A percentile compares a stretch with the other conserved stretches of the same genome.
These are phyloP conservation scores for Lynx canadensis DNA, from an alignment of 2,113 vertebrate genomes.

Conservation along the genomic window DNA sequence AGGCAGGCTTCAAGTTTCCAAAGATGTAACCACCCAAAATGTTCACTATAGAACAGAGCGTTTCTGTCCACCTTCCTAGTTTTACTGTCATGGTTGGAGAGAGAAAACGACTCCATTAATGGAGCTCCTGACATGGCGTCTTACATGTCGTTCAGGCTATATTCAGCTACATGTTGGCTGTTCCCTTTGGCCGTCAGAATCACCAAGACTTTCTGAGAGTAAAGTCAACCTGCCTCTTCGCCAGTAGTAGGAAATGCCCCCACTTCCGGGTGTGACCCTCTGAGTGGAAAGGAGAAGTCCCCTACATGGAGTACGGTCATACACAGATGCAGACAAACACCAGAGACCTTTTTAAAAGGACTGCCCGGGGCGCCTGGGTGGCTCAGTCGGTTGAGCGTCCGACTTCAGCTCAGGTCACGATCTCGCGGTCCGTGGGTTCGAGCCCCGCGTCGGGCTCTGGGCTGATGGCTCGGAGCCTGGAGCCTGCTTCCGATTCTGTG, in stretches of 20 bases:
- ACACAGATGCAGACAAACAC: neutral
- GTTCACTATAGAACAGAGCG: neutral
- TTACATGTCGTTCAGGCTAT: neutral
- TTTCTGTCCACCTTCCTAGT: neutral
- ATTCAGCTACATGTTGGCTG: too few species aligned
- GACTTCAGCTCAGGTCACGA: too few species aligned
- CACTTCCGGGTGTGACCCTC: neutral
- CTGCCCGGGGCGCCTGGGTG: neutral
- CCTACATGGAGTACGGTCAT: neutral
- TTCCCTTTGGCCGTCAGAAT: neutral
- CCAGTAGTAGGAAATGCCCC: neutral
- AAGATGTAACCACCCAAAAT: neutral
- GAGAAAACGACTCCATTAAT: neutral
- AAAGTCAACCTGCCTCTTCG: neutral
- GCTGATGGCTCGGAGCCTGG: too few species aligned
- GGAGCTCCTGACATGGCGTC: neutral
- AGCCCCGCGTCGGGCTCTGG: too few species aligned
- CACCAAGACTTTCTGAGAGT: neutral
- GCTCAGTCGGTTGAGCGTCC: too few species aligned
- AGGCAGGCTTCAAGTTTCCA: neutral
- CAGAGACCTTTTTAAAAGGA: neutral
- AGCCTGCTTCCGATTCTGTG: too few species aligned
- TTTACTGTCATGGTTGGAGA: neutral
- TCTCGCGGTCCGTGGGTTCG: too few species aligned
- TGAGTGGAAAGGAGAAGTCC: neutral